Conservation (phyloP, 2,888 invertebrate species). For the Calameuta idolon region DNA sequence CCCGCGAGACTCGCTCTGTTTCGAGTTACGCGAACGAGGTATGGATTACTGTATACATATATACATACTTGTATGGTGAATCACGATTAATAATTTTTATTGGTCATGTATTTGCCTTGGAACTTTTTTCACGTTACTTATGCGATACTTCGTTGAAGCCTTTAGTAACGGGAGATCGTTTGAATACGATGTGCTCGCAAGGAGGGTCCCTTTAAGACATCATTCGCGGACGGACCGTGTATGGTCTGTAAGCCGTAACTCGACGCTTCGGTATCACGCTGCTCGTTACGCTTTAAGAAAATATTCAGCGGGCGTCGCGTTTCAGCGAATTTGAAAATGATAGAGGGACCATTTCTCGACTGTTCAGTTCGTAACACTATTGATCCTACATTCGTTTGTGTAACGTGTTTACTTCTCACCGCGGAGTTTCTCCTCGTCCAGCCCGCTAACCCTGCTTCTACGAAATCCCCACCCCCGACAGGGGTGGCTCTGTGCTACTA, state of each 20-base stretch:
- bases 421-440: slow-evolving; percentile 45
- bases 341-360: neutral
- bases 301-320: neutral
- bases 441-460: slow-evolving; percentile 16
- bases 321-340: neutral
- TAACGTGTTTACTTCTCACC: slow-evolving; percentile 59
- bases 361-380: slow-evolving; percentile 31
- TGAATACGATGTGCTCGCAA: too few species aligned
- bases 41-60: neutral
- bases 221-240: neutral
- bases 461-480: slow-evolving; percentile 36
- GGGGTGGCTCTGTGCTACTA: slow-evolving; percentile 47
- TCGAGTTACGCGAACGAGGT: neutral
- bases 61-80: neutral
- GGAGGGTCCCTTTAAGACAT: neutral
- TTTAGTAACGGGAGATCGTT: neutral
- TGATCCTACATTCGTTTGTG: slow-evolving; percentile 51
- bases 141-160: neutral
- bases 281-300: neutral
- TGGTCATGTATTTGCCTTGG: neutral
- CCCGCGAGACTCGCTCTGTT: neutral
- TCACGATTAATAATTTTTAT: neutral
- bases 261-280: neutral
- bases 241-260: neutral
- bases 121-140: neutral